A percentile compares a stretch with the other conserved stretches of the same genome.
These are phyloP conservation scores for Etheostoma spectabile DNA, from an alignment of 2,113 vertebrate genomes.

Conservation along the genomic window DNA sequence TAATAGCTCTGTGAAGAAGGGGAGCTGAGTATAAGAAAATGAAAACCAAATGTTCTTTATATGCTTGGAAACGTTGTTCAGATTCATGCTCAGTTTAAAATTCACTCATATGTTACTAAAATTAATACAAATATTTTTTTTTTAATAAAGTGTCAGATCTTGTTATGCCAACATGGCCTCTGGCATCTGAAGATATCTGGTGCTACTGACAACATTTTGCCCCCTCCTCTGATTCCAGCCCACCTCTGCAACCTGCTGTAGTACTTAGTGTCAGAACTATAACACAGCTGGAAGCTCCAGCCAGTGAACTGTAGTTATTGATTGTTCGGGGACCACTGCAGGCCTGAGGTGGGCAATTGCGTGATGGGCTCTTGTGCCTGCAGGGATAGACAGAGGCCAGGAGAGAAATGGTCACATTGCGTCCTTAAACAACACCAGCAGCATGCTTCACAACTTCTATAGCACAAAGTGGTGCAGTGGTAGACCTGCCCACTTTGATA, in stretches of 20 bases:
- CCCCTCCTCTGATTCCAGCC: slow-evolving; percentile 10
- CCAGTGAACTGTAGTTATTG: slow-evolving; percentile 68
- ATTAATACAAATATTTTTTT: neutral
- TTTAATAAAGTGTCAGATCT: neutral
- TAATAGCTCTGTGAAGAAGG: neutral
- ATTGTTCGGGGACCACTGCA: slow-evolving; percentile 57
- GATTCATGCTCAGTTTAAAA: neutral
- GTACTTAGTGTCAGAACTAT: slow-evolving; percentile 35
- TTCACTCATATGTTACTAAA: neutral
- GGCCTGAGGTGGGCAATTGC: slow-evolving; percentile 59
- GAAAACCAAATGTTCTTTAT: neutral
- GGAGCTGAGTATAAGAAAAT: neutral
- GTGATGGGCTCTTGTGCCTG: slow-evolving; percentile 57
- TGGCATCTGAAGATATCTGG: slow-evolving; percentile 11
- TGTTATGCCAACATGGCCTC: neutral
- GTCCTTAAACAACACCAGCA: slow-evolving; percentile 65
- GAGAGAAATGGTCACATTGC: slow-evolving; percentile 55
- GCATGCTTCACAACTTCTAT: slow-evolving; percentile 42
- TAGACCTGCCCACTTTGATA: slow-evolving; percentile 50
- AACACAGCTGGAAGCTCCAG: slow-evolving; percentile 40
- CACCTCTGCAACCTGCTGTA: slow-evolving; percentile 38
- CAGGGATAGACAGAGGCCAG: slow-evolving; percentile 50
- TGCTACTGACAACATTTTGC: slow-evolving; percentile 7
- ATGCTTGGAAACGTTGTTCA: neutral
- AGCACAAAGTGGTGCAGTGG: slow-evolving; percentile 17